Evolutionary conservation across 2,113 vertebrate species (phyloP), one percentile per base, ranked within the genome.

Genomic region (Antigone vipio): DNA sequence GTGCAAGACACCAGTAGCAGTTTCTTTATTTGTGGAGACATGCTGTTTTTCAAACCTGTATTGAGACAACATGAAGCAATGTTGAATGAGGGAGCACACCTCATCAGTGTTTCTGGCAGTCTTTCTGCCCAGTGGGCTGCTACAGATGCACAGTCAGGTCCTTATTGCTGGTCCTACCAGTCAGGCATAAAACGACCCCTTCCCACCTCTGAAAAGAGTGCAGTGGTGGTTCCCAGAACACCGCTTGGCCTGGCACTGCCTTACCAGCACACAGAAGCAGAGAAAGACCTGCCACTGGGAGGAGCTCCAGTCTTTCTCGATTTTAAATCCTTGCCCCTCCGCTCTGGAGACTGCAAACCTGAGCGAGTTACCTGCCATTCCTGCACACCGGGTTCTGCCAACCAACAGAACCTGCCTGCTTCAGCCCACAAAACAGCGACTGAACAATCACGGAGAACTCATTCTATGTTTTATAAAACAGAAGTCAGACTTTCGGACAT

Each of bases 281-380:
- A n/a, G 40, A 42, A n/a, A 24, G 47, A 66, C 29, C 34, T 32
- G 49, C 95, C 95, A 83, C 95, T 62, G 78, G 93, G 92, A 85
- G 95, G 96, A 97, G 96, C 95, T 94, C 74, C 9, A 73, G 29
- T 20, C 90, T 90, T 30, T 62, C 22, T 11, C 5, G 1, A 92
- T 24, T 34, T 63, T 44, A 85, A 87, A 88, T 68, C 60, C 24
- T 29, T 32, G 45, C 40, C 55, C 13, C 30, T 79, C 29, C 15
- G 3, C 74, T 15, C 24, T 2, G 21, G 3, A 53, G 17, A 45
- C n/a, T 4, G 58, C 62, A 34, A 89, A 47, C 12, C 29, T 27
- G 42, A 22, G 17, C 5, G 23, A 63, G 47, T 40, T 9, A 21
- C 52, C 49, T 8, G 19, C 52, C 50, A 22, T 11, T 71, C 20